Evolutionary conservation across 2,888 invertebrate species (phyloP), one percentile per base, ranked within the genome.

Genomic region (Argynnis bischoffii): DNA sequence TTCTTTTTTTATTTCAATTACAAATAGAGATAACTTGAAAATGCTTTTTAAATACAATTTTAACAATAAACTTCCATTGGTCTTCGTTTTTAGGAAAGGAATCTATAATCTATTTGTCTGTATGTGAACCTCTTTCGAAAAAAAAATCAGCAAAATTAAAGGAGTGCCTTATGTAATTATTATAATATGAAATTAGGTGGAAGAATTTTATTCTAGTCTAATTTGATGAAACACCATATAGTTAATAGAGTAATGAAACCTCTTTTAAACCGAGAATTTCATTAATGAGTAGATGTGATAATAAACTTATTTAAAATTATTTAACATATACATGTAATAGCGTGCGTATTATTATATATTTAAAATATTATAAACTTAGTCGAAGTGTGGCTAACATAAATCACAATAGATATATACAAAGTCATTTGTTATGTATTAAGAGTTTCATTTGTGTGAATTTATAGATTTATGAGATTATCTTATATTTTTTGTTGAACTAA

Each of bases 151-250:
- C 89, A 86, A 90, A 90, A 89, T 90, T 89, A 90, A 90, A 86
- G 92, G 93, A 93, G 93, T 93, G 93, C 93, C 93, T 93, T 93
- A 93, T 89, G 90, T 93, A 92, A 88, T 85, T 89, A 90, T 86
- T 92, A 91, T 88, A 81, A 90, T 90, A 92, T 90, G 88, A 90
- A 89, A 88, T 88, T 92, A 93, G 92, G 86, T 84, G 89, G 81
- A 90, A 87, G 90, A 92, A 89, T 88, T 90, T 90, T 92, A 92
- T 89, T 89, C 84, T 92, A 92, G 92, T 88, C 90, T 92, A 91
- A 92, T 92, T 92, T 86, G 87, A 92, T 82, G 87, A 88, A 90
- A 92, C 92, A 92, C 91, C 92, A 92, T 86, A 86, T 88, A 86
- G 85, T 88, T 88, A 87, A 89, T 91, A 91, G 87, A 78, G 81